Conservation (phyloP, 2,797 vertebrate genomes). For the Crenuchus spilurus region DNA sequence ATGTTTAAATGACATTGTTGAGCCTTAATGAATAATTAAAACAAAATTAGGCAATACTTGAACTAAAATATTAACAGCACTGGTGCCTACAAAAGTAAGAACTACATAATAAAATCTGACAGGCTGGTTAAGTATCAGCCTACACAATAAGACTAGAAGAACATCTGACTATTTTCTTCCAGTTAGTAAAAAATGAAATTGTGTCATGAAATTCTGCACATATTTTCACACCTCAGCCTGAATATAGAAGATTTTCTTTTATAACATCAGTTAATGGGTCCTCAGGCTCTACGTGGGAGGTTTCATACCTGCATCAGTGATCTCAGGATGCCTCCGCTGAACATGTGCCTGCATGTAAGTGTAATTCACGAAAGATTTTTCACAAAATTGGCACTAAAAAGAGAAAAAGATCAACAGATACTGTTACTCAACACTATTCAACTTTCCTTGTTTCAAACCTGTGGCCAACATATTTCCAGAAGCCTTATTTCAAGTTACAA, state of each 20-base stretch:
- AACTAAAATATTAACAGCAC: too few relatives aligned
- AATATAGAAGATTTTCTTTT: neutral
- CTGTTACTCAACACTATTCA: neutral
- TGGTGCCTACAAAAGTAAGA: too few relatives aligned
- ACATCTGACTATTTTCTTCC: neutral
- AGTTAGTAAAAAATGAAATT: neutral
- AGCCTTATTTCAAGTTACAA: neutral
- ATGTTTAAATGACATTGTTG: too few relatives aligned
- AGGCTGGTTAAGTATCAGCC: neutral
- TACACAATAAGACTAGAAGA: neutral
- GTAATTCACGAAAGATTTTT: conserved; percentile 77
- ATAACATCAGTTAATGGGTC: neutral
- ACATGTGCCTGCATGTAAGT: conserved; percentile 75
- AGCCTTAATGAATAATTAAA: too few relatives aligned
- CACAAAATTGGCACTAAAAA: conserved; percentile 77
- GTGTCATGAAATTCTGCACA: too few relatives aligned
- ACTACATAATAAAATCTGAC: neutral
- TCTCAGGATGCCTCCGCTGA: conserved; percentile 66
- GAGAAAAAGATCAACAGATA: neutral
- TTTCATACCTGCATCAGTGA: conserved; percentile 66
- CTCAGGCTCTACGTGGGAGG: neutral
- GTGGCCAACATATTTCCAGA: too few relatives aligned
- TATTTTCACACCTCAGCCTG: too few relatives aligned
- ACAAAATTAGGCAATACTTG: too few relatives aligned
- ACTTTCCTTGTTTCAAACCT: neutral